A percentile compares a stretch with the other conserved stretches of the same genome.
phyloP scores from a whole-genome alignment of 1,140 invertebrate genomes.

The Lepidostoma basale region DNA sequence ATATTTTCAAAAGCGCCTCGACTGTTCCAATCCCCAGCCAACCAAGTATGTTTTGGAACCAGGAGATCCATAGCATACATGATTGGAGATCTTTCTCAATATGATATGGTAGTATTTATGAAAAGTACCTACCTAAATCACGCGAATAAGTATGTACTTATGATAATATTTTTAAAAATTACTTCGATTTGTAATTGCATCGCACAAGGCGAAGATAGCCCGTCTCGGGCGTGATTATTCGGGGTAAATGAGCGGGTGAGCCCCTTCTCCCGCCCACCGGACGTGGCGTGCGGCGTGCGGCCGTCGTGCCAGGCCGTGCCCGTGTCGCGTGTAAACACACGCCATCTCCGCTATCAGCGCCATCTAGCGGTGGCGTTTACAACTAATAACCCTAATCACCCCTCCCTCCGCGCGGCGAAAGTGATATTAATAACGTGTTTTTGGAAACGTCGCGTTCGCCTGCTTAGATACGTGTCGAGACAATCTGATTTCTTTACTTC shows the following conservation, averaged over 20 bases:
- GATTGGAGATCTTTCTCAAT: too few species aligned
- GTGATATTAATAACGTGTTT: constrained; percentile 19
- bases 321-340: constrained; percentile 43
- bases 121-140: too few species aligned
- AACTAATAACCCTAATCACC: constrained; percentile 45
- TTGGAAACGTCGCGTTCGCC: neutral
- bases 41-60: too few species aligned
- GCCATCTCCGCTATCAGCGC: constrained; percentile 41
- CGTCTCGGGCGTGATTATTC: constrained; percentile 31
- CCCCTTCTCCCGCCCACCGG: constrained; percentile 12
- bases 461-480: too few species aligned
- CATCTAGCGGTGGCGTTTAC: constrained; percentile 42
- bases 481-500: too few species aligned
- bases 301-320: constrained; percentile 37
- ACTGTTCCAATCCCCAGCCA: too few species aligned
- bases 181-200: too few species aligned
- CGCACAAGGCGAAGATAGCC: neutral
- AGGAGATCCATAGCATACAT: too few species aligned
- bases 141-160: too few species aligned
- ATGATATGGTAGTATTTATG: too few species aligned
- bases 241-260: constrained; percentile 31
- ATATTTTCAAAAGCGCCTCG: too few species aligned
- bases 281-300: constrained; percentile 37
- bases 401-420: neutral
- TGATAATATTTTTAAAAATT: too few species aligned